Evolutionary conservation across 2,888 invertebrate genomes (phyloP), one percentile per base, ranked within the genome.

Genomic region (Apamea monoglypha): DNA sequence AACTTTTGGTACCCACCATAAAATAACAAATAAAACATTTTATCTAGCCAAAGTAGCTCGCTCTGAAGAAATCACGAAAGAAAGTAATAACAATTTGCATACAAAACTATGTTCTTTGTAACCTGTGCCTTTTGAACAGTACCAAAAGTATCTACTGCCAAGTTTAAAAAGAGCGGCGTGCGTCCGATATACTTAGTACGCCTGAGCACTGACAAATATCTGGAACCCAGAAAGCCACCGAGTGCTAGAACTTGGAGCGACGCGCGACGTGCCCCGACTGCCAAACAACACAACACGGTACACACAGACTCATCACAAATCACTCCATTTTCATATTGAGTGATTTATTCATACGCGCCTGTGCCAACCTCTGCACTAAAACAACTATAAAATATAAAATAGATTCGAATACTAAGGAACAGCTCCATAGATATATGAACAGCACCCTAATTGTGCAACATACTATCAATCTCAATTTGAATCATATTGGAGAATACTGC

Each of bases 311-410:
- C 91, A 91, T 92, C 92, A 91, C 89, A 91, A 92, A 94, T 92
- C 92, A 92, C 89, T 90, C 88, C 88, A 91, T 92, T 93, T 93
- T 92, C 91, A 92, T 93, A 92, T 90, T 90, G 88, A 92, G 90
- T 91, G 91, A 91, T 92, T 93, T 92, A 91, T 92, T 91, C 89
- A 89, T 85, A 82, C 84, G 74, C 76, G 83, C 81, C 81, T 79
- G 56, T 84, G 77, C 74, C 85, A 87, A 84, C 79, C 79, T 81
- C 84, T 78, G 76, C 82, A 80, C 81, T 86, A 89, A 87, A 83
- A 77, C 40, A 80, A 71, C 82, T 74, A 74, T 80, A 83, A 79
- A 87, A 79, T 76, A 84, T 76, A 81, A 85, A 87, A 82, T 83
- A 82, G 70, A 36, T 88, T 87, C 86, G 74, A 53, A 86, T 82